Evolutionary conservation across 92 coral and sea anemone genomes (phyloP), one percentile per base, ranked within the genome.

Genomic region (Paramuricea clavata): DNA sequence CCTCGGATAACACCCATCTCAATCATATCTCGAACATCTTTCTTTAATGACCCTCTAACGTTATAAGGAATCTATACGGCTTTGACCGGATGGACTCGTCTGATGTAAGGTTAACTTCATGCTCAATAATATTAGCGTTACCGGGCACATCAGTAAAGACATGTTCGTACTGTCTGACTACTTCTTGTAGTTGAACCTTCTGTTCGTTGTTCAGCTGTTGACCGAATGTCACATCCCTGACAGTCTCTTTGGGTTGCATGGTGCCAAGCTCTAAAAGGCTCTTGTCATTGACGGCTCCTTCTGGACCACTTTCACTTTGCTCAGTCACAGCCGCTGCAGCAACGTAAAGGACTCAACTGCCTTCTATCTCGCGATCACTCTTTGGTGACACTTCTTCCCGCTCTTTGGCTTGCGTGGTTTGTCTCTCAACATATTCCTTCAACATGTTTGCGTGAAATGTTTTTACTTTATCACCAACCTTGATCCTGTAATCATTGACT

Each of bases 1-100:
- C 89, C 85, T 67, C 84, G 70, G 26, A 85, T 82, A 9, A 92
- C 88, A 34, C 88, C 88, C 83, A 91, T 88, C 31, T 88, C 74
- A 62, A 87, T 39, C 94, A 91, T 78, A 41, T 78, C 91, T 3
- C 67, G 52, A 2, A 88, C 61, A 39, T 71, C 81, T 33, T 85
- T 69, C 83, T 78, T 89, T 50, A 85, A n/a, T 0, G 89, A 89
- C 52, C 76, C 89, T 21, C 92, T 85, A 12, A 77, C 54, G 47
- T 67, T 76, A 60, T 89, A 84, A 0, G 90, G 92, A 41, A 90
- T 54, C 0, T 81, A 33, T 91, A 91, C 0, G 93, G 93, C 54
- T 71, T 78, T 1, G 88, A 87, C 19, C 83, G 73, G 2, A 91
- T 74, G 13, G 91, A 89, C 32, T 87, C 76, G 31, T 87, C 71